phyloP scores from a whole-genome alignment of 2,888 invertebrate species.

The Dione vanillae region DNA sequence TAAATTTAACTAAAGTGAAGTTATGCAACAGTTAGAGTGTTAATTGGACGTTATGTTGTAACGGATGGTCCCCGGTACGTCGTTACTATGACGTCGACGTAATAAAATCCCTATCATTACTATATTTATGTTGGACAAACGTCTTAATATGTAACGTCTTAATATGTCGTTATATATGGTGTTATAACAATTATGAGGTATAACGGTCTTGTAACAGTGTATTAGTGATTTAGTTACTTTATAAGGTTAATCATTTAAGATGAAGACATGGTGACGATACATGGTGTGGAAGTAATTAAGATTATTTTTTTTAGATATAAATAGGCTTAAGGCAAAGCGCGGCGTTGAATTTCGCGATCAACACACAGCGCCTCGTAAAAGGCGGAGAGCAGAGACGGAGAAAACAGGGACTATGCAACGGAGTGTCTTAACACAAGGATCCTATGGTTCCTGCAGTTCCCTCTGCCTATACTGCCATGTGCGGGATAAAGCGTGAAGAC shows the following conservation, averaged over 20 bases:
- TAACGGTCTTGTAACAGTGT: not conserved
- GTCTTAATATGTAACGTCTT: slow-evolving; percentile 25
- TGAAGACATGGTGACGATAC: not conserved
- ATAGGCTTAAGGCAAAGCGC: too few species aligned
- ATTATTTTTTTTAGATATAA: too few species aligned
- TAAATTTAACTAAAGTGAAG: slow-evolving; percentile 56
- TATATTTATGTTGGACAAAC: slow-evolving; percentile 34
- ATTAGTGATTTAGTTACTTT: not conserved
- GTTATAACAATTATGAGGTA: not conserved
- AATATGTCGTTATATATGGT: not conserved
- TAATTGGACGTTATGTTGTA: slow-evolving; percentile 62
- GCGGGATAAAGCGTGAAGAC: too few species aligned
- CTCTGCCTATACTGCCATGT: too few species aligned
- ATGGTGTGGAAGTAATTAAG: too few species aligned
- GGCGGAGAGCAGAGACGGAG: too few species aligned
- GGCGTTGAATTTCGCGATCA: too few species aligned
- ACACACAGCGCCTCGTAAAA: too few species aligned
- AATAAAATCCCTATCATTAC: slow-evolving; percentile 54
- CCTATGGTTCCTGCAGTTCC: too few species aligned
- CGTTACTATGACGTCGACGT: slow-evolving; percentile 53
- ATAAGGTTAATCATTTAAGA: not conserved
- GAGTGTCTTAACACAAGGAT: too few species aligned
- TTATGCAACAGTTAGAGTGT: slow-evolving; percentile 56
- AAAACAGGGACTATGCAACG: too few species aligned
- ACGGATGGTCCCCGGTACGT: slow-evolving; percentile 61